Evolutionary conservation across 2,797 vertebrate genomes (phyloP).

Genomic region (Alauda arvensis): DNA sequence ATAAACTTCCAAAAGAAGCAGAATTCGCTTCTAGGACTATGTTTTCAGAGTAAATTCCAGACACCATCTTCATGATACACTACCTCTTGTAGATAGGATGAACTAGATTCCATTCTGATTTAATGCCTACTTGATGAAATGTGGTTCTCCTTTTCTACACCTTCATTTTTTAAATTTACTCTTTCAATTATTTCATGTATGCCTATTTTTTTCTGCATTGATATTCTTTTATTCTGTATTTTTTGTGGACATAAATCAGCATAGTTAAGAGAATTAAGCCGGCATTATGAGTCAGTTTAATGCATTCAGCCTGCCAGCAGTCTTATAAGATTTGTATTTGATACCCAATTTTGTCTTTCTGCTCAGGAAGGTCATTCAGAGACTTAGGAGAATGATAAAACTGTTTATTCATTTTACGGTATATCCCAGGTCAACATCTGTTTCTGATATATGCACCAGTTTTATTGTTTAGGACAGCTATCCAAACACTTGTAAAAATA

Average conservation of each 20-base stretch:
- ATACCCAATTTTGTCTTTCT: not conserved
- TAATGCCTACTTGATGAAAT: not conserved
- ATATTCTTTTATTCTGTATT: not conserved
- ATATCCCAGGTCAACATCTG: not conserved
- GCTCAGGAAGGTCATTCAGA: not conserved
- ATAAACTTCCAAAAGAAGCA: not conserved
- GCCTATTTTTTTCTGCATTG: not conserved
- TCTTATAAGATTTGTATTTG: not conserved
- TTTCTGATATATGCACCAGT: not conserved
- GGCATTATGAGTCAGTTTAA: not conserved
- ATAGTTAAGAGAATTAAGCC: not conserved
- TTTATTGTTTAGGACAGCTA: not conserved
- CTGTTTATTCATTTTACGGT: not conserved
- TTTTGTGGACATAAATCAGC: not conserved
- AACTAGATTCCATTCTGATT: not conserved
- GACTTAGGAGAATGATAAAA: not conserved
- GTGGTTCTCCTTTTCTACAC: not conserved
- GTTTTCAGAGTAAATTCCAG: not conserved
- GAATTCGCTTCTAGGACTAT: not conserved
- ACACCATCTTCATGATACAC: not conserved
- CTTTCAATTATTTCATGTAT: not conserved
- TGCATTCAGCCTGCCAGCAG: not conserved
- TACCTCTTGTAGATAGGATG: not conserved
- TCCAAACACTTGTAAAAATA: not conserved
- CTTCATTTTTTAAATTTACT: not conserved